Base-by-base conservation (phyloP, 2,888 invertebrate genomes). In the Pyralis farinalis region DNA sequence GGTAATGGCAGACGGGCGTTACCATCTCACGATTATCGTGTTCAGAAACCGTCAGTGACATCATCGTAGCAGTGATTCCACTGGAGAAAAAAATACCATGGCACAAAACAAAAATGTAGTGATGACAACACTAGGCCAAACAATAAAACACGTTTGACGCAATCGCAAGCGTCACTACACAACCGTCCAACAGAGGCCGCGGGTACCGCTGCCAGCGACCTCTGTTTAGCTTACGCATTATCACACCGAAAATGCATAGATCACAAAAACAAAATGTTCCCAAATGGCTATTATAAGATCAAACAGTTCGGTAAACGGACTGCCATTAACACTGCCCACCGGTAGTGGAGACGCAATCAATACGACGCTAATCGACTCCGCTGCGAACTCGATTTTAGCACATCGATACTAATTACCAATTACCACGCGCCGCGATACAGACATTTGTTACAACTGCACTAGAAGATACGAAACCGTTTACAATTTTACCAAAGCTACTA, bases 401-500 rank as follows among this genome's bases (percentile, higher is more conserved):
- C 76, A 60, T 79, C 67, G 63, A 60, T 76, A 75, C 79, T 84
- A 84, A 85, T 77, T 59, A 75, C 70, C 75, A 79, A 84, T 79
- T 76, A 79, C 68, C 66, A 71, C 66, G 62, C 53, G 59, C 54
- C 56, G 49, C 59, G 57, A 70, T 68, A 63, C 62, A 71, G 58
- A 67, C 59, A 70, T 69, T 66, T 53, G 47, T 47, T 51, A 58
- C 51, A 20, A 27, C 25, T 10, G 12, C 31, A 31, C 12, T 35
- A 22, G 11, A 8, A 12, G 25, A 35, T 7, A 16, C 12, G 8
- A 27, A n/a, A 12, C 25, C 12, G 25, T 35, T 5, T 7, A 4
- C 11, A 12, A 31, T 31, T 5, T 25, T 25, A 25, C 3, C 25
- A 16, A n/a, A 3, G 16, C 4, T 16, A 4, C 16, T 16, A 16